Percentiles rank a stretch among this genome's conserved stretches.
These are phyloP conservation scores for Cryptus armator DNA, from an alignment of 2,888 invertebrate species.

Conservation along the genomic window DNA sequence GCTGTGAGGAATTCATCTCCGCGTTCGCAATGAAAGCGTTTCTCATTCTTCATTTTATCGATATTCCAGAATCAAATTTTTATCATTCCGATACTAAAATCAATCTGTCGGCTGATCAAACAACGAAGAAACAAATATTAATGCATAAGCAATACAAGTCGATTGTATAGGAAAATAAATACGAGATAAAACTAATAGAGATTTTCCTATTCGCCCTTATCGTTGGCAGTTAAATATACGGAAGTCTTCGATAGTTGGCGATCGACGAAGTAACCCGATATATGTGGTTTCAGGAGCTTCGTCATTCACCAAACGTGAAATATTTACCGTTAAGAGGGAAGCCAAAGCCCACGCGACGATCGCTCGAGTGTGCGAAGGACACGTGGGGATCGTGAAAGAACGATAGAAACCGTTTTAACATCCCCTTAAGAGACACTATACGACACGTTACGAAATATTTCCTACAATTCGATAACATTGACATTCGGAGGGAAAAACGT, in stretches of 20 bases:
- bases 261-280: neutral
- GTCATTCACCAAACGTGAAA: neutral
- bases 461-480: conserved; percentile 1
- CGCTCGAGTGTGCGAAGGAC: too few relatives aligned
- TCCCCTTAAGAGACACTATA: too few relatives aligned
- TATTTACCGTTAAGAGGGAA: neutral
- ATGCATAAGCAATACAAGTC: neutral
- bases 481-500: neutral
- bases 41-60: neutral
- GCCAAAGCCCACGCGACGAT: too few relatives aligned
- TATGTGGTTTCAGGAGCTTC: neutral
- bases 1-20: neutral
- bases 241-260: neutral
- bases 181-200: neutral
- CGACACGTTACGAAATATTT: neutral
- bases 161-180: neutral
- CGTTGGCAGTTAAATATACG: neutral
- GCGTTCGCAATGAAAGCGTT: neutral
- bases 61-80: neutral
- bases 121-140: neutral
- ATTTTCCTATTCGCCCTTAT: neutral
- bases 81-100: neutral
- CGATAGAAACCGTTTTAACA: too few relatives aligned
- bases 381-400: too few relatives aligned
- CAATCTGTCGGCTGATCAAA: neutral